Percentiles rank a stretch among this genome's conserved stretches.
These are phyloP conservation scores for Ligdia adustata DNA, from an alignment of 2,888 invertebrate genomes.

Conservation along the genomic window DNA sequence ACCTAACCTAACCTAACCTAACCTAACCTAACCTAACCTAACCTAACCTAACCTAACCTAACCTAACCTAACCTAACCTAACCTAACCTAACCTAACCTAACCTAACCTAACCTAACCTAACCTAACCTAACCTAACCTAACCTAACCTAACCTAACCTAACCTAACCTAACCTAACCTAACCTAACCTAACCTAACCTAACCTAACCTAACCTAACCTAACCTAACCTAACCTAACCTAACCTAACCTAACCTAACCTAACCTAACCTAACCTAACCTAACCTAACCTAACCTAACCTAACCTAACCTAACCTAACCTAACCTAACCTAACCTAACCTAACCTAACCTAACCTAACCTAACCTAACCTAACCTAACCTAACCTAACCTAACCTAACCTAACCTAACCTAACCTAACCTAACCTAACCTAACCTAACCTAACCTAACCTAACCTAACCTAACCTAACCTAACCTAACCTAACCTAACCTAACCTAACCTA, in stretches of 20 bases:
- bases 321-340: conserved; percentile 23
- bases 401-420: conserved; percentile 25
- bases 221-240: conserved; percentile 15
- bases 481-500: not conserved
- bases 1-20: conserved; percentile 25
- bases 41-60: not conserved
- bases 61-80: not conserved
- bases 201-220: conserved; percentile 26
- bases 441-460: conserved; percentile 1
- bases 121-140: conserved; percentile 24
- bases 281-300: conserved; percentile 4
- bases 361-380: conserved; percentile 1
- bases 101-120: conserved; percentile 17
- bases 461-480: not conserved
- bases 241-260: not conserved
- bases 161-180: conserved; percentile 1
- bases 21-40: conserved; percentile 1
- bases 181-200: conserved; percentile 16
- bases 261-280: not conserved
- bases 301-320: conserved; percentile 10
- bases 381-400: conserved; percentile 2
- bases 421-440: conserved; percentile 25
- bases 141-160: conserved; percentile 1
- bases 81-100: conserved; percentile 9
- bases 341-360: conserved; percentile 15